Percentiles rank a stretch among this genome's conserved stretches.
Evolutionary conservation across 2,797 vertebrate species (phyloP).

Genomic region (Paedocypris micromegethes): DNA sequence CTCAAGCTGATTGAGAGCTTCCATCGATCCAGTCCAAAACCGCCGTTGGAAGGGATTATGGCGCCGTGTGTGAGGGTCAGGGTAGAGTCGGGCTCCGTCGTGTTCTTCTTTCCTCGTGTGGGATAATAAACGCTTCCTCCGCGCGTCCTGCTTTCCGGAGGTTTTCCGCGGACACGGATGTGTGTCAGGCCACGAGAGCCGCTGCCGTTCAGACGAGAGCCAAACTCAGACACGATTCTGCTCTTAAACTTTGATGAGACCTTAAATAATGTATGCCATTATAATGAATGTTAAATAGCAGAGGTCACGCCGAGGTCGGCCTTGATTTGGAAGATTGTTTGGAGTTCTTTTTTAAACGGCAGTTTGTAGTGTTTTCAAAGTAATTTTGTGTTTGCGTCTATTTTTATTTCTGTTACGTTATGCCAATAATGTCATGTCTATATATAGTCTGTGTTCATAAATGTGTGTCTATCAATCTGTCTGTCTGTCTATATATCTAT

Average conservation of each 20-base stretch:
- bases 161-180: constrained; percentile 21
- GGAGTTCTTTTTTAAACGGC: neutral
- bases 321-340: constrained; percentile 6
- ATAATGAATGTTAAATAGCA: constrained; percentile 25
- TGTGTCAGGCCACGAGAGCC: constrained; percentile 28
- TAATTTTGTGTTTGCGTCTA: too few species aligned
- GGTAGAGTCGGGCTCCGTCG: too few species aligned
- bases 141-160: constrained; percentile 8
- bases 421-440: too few species aligned
- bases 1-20: constrained; percentile 8
- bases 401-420: too few species aligned
- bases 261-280: constrained; percentile 41
- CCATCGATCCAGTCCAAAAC: constrained; percentile 26
- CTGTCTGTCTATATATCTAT: too few species aligned
- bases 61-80: too few species aligned
- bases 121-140: neutral
- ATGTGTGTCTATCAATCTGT: too few species aligned
- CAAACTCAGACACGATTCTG: constrained; percentile 33
- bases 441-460: too few species aligned
- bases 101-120: too few species aligned
- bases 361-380: too few species aligned
- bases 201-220: constrained; percentile 10
- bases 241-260: constrained; percentile 40
- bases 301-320: constrained; percentile 5
- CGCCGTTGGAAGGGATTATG: constrained; percentile 17